Conservation (phyloP, 2,888 invertebrate genomes). For the Ellobium chinense region DNA sequence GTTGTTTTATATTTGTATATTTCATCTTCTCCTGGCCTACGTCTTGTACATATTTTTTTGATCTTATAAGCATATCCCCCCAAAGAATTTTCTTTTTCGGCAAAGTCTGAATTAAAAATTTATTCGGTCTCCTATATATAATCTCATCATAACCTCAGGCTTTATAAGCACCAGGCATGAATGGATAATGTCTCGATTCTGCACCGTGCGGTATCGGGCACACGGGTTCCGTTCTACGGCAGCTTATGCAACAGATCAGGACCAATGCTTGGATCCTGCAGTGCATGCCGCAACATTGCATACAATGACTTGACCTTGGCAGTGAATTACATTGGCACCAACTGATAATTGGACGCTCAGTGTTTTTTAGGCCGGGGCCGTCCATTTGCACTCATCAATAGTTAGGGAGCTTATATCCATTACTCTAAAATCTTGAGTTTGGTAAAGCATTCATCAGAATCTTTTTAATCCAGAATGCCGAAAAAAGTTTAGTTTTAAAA, state of each 20-base stretch:
- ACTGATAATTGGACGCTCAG: not conserved
- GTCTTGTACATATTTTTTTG: slow-evolving; percentile 34
- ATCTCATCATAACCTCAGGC: slow-evolving; percentile 47
- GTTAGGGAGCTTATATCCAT: not conserved
- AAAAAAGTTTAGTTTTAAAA: slow-evolving; percentile 44
- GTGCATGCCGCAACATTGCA: slow-evolving; percentile 37
- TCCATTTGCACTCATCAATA: slow-evolving; percentile 31
- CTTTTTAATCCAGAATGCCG: slow-evolving; percentile 47
- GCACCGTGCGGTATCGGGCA: slow-evolving; percentile 35
- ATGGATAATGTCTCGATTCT: slow-evolving; percentile 32
- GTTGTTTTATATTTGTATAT: slow-evolving; percentile 42
- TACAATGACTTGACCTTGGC: slow-evolving; percentile 23
- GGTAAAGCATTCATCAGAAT: slow-evolving; percentile 8
- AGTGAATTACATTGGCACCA: slow-evolving; percentile 22
- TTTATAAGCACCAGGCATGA: slow-evolving; percentile 41
- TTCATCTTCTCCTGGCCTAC: slow-evolving; percentile 47
- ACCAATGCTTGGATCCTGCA: slow-evolving; percentile 33
- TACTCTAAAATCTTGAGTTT: not conserved
- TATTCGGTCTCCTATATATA: slow-evolving; percentile 40
- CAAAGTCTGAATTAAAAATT: slow-evolving; percentile 48
- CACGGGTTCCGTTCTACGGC: slow-evolving; percentile 42
- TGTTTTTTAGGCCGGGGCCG: slow-evolving; percentile 13
- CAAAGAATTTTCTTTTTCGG: slow-evolving; percentile 46
- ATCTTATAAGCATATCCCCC: slow-evolving; percentile 45
- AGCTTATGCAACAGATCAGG: slow-evolving; percentile 40